A percentile compares a stretch with the other conserved stretches of the same genome.
phyloP scores from a whole-genome alignment of 1,140 invertebrate genomes.

The Ips typographus region DNA sequence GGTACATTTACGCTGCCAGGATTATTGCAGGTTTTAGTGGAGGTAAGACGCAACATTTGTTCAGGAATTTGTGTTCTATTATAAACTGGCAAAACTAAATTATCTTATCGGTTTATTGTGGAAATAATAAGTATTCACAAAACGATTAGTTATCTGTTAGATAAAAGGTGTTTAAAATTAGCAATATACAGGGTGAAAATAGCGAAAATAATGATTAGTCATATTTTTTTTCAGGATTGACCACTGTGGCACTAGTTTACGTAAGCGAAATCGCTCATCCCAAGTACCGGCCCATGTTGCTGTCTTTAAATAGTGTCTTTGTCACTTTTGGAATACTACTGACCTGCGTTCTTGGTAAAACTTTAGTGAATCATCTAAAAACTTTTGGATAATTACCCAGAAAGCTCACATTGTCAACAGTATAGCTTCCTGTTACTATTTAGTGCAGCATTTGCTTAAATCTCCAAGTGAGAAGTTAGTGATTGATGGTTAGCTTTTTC shows the following conservation, averaged over 20 bases:
- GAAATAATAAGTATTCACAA: neutral
- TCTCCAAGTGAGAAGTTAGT: neutral
- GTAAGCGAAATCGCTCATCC: conserved; percentile 61
- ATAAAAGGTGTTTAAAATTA: too few species aligned
- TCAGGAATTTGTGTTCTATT: neutral
- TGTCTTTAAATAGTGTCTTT: conserved; percentile 60
- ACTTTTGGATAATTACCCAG: neutral
- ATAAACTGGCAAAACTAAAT: neutral
- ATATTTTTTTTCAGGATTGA: conserved; percentile 51
- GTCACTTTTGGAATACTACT: conserved; percentile 61
- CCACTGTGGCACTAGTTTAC: conserved; percentile 58
- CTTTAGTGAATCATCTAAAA: conserved; percentile 5
- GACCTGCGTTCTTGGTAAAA: conserved; percentile 52
- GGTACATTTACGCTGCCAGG: conserved; percentile 55
- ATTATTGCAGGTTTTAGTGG: conserved; percentile 56
- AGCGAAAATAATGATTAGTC: too few species aligned
- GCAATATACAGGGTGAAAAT: too few species aligned
- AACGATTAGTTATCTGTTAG: neutral
- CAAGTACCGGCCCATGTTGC: conserved; percentile 56
- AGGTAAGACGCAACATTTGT: conserved; percentile 42
- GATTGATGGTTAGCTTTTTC: neutral
- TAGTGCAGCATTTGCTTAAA: neutral
- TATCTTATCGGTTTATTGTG: neutral
- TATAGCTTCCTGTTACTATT: too few species aligned
- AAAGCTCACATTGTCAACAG: too few species aligned